phyloP scores from a whole-genome alignment of 2,888 invertebrate species.

The Entomobrya proxima region DNA sequence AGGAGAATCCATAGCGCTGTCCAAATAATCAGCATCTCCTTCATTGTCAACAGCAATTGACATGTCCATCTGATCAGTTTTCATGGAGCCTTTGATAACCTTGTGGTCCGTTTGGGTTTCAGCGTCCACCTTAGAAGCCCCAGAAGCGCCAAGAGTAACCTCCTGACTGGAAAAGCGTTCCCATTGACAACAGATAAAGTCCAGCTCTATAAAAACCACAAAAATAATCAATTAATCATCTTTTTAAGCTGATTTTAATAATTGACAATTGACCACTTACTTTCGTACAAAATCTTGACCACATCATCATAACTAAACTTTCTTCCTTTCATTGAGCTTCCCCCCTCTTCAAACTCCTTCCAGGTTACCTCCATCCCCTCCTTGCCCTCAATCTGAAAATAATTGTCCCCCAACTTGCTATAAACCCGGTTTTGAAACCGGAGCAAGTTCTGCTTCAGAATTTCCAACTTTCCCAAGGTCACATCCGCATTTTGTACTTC shows the following conservation, averaged over 20 bases:
- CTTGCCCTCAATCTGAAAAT: slow-evolving; percentile 30
- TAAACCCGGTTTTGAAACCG: slow-evolving; percentile 29
- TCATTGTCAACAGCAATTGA: no score
- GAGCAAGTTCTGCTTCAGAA: slow-evolving; percentile 40
- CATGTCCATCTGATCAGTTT: no score
- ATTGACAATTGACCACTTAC: slow-evolving; percentile 33
- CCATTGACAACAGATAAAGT: no score
- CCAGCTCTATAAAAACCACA: neutral
- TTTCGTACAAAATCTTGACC: slow-evolving; percentile 48
- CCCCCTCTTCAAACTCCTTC: slow-evolving; percentile 12
- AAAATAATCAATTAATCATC: neutral
- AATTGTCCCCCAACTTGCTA: slow-evolving; percentile 27
- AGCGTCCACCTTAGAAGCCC: no score
- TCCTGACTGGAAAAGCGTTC: no score
- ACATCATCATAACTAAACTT: slow-evolving; percentile 45
- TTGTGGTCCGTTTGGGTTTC: no score
- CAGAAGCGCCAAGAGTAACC: no score
- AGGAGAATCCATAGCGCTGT: no score
- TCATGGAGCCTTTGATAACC: no score
- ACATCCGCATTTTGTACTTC: slow-evolving; percentile 21
- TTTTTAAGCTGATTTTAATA: neutral
- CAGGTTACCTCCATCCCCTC: neutral
- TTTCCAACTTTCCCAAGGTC: slow-evolving; percentile 10
- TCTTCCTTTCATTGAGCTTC: neutral
- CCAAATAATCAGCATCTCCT: no score